These are phyloP conservation scores for Latrodectus hesperus DNA, from an alignment of 2,888 invertebrate genomes.

Conservation along the genomic window DNA sequence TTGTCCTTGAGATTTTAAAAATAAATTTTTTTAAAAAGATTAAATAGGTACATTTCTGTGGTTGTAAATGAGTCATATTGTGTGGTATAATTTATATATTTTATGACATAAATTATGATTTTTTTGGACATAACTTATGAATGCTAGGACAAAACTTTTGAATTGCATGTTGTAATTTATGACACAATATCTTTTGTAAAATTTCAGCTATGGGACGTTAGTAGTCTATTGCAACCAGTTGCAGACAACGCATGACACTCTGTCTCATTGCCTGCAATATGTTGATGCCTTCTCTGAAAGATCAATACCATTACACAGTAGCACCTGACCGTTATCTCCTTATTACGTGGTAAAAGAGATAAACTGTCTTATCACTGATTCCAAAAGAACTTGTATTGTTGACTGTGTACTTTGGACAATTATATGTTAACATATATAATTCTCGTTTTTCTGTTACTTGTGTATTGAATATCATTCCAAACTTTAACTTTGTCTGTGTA, in stretches of 20 bases:
- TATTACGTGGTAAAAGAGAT: slow-evolving; percentile 7
- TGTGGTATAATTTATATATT: no score
- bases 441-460: slow-evolving; percentile 40
- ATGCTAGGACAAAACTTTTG: no score
- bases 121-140: no score
- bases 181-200: not conserved
- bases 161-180: no score
- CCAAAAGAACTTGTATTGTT: slow-evolving; percentile 18
- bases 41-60: no score
- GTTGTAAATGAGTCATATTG: no score
- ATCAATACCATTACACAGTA: slow-evolving; percentile 39
- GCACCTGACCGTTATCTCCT: slow-evolving; percentile 15
- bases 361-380: slow-evolving; percentile 20
- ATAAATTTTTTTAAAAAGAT: no score
- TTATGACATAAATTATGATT: no score
- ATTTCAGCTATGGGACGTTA: slow-evolving; percentile 67
- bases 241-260: slow-evolving; percentile 50
- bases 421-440: slow-evolving; percentile 26
- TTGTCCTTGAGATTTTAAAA: no score
- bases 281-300: slow-evolving; percentile 29
- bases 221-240: slow-evolving; percentile 59
- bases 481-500: slow-evolving; percentile 25
- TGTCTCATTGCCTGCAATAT: slow-evolving; percentile 6
- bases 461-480: slow-evolving; percentile 55
- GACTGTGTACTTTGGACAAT: slow-evolving; percentile 44